phyloP scores from a whole-genome alignment of 2,113 vertebrate species.

The Pterocles orientalis region DNA sequence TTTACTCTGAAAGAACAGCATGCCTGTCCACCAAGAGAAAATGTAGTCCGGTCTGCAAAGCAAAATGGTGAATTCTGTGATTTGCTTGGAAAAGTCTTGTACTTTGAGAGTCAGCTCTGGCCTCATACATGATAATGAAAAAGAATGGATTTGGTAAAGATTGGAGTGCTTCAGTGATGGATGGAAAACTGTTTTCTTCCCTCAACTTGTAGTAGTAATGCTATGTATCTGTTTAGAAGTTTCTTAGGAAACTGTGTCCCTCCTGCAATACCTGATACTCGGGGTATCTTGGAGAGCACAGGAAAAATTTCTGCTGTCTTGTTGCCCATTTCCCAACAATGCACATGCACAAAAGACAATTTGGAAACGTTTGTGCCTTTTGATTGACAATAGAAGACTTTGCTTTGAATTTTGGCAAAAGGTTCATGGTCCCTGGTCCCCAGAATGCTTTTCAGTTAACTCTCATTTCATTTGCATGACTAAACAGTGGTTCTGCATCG shows the following conservation, averaged over 20 bases:
- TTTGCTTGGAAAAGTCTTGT: background rate
- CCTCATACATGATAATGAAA: background rate
- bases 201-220: background rate
- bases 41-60: background rate
- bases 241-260: background rate
- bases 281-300: background rate
- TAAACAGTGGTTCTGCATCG: constrained; percentile 29
- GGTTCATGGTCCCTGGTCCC: background rate
- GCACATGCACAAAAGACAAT: background rate
- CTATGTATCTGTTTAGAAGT: background rate
- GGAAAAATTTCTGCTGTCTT: background rate
- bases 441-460: constrained; percentile 24
- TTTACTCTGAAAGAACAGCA: background rate
- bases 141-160: background rate
- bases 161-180: background rate
- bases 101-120: background rate
- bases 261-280: background rate
- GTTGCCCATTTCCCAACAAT: constrained; percentile 3
- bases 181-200: background rate
- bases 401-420: constrained; percentile 25
- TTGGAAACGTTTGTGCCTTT: background rate
- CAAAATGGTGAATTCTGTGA: background rate
- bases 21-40: background rate
- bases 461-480: constrained; percentile 45
- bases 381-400: constrained; percentile 17